Percentiles rank a stretch among this genome's conserved stretches.
These are phyloP conservation scores for Macrochelys suwanniensis DNA, from an alignment of 2,797 vertebrate species.

Conservation along the genomic window DNA sequence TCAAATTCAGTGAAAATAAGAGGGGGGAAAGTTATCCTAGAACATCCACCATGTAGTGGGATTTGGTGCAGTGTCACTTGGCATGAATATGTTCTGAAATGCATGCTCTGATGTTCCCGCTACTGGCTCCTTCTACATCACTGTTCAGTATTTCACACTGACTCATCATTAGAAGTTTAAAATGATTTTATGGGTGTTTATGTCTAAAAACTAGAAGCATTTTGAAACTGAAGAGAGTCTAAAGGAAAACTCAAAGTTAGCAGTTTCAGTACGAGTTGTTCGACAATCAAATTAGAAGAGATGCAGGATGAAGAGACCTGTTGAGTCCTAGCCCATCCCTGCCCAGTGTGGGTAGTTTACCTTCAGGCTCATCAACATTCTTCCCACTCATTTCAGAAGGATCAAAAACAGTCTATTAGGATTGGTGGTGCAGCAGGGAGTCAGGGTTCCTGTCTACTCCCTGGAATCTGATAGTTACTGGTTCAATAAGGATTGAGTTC, in stretches of 20 bases:
- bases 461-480: background rate
- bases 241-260: too few relatives aligned
- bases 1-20: background rate
- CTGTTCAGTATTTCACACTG: too few relatives aligned
- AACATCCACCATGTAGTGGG: background rate
- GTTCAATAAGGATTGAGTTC: background rate
- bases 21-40: accelerated
- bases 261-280: too few relatives aligned
- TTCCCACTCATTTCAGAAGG: too few relatives aligned
- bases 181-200: too few relatives aligned
- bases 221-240: too few relatives aligned
- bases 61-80: background rate
- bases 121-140: background rate
- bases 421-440: background rate
- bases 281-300: background rate
- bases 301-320: background rate
- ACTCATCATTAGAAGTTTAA: too few relatives aligned
- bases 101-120: background rate
- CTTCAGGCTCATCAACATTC: background rate
- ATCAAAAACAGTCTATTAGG: background rate
- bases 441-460: background rate
- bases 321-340: background rate
- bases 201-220: too few relatives aligned
- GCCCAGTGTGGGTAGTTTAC: background rate
- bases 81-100: background rate